These are phyloP conservation scores for Uloborus plumipes DNA, from an alignment of 2,888 invertebrate species.

Conservation along the genomic window DNA sequence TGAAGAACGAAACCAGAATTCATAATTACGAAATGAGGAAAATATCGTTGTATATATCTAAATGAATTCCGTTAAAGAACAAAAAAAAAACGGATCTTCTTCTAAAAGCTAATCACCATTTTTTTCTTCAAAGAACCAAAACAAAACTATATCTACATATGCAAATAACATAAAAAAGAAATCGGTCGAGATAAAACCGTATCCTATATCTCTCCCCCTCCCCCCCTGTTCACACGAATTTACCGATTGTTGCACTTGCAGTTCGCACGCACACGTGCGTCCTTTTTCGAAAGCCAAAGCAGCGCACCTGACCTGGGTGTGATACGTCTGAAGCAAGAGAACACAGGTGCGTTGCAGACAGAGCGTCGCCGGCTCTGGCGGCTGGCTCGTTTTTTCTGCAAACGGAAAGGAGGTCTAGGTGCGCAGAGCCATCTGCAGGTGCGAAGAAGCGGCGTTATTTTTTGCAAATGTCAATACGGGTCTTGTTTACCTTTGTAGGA, in stretches of 20 bases:
- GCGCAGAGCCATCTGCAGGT: constrained; percentile 16
- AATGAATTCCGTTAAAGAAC: constrained; percentile 36
- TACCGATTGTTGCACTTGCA: constrained; percentile 60
- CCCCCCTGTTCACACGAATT: constrained; percentile 54
- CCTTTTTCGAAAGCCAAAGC: constrained; percentile 20
- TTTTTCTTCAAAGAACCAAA: not conserved
- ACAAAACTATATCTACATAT: constrained; percentile 9
- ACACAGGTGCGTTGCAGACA: constrained; percentile 63
- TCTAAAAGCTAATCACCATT: constrained; percentile 29
- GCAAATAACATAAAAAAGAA: constrained; percentile 27
- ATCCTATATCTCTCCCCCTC: constrained; percentile 40
- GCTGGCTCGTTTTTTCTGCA: constrained; percentile 3
- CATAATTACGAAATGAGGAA: not conserved
- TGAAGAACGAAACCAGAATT: too few relatives aligned
- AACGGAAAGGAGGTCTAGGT: not conserved
- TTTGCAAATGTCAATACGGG: not conserved
- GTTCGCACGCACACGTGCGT: constrained; percentile 39
- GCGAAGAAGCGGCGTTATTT: not conserved
- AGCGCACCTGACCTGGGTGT: constrained; percentile 62
- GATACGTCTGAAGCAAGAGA: constrained; percentile 37
- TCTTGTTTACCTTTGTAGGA: too few relatives aligned
- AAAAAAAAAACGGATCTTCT: constrained; percentile 32
- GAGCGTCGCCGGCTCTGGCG: constrained; percentile 50
- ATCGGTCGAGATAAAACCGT: constrained; percentile 31
- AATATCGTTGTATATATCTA: constrained; percentile 32